Evolutionary conservation across 2,113 vertebrate species (phyloP), one percentile per base, ranked within the genome.

Genomic region (Pseudorectes ferrugineus): DNA sequence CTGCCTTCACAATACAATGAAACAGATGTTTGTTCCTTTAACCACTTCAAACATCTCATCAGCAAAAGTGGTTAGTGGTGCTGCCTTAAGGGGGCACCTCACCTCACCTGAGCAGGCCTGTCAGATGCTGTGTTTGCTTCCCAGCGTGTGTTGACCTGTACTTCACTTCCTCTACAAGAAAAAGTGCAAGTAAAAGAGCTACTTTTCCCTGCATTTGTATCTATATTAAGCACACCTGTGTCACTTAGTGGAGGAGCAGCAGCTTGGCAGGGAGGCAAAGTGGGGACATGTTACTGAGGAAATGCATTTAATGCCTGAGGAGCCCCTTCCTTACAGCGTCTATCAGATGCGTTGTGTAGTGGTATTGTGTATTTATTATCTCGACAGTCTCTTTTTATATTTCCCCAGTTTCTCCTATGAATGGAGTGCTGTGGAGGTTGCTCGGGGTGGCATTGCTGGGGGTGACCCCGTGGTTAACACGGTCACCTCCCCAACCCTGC

Each of bases 341-440:
- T 26, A 1, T 61, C 12, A 3, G 28, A 31, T 26, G 24, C 35
- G 43, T 33, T 24, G 17, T 12, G 52, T 13, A 8, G 42, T 8
- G 22, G 18, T 24, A 3, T 3, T 10, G 9, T 1, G 0, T 9
- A 1, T 59, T 52, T 66, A 10, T 71, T 29, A 17, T 26, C 66
- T 43, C 8, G 8, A 14, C 6, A 2, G 23, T 4, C 7, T 26
- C 5, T 46, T 31, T 24, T 36, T 5, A 0, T 4, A 5, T 78
- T 65, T 61, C 10, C 33, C 3, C 2, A 2, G 14, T 7, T 11
- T 5, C 1, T 19, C 12, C 15, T 1, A 0, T 0, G 11, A 6
- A 11, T 7, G n/a, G 17, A 31, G 21, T 1, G 5, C 78, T 31
- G 24, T 33, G 31, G 36, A 6, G 29, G 22, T 14, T 59, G 29